phyloP scores from a whole-genome alignment of 2,888 invertebrate genomes.

The Macaria liturata region DNA sequence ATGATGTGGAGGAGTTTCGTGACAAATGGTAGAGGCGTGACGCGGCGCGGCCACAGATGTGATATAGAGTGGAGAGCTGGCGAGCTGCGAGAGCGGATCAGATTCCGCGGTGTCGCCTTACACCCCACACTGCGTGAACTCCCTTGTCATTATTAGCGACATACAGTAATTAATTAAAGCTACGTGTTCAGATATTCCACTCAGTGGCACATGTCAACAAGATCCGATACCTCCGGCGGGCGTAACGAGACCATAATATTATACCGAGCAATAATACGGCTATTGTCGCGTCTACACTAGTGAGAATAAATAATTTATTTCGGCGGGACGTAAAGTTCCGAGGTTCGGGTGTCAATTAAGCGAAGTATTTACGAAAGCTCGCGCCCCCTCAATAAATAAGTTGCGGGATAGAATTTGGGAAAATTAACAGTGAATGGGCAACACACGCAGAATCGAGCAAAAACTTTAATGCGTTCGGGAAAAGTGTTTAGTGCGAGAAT shows the following conservation, averaged over 20 bases:
- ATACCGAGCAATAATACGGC: conserved; percentile 47
- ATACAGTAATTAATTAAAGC: conserved; percentile 65
- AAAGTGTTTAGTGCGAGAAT: conserved; percentile 67
- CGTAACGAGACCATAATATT: conserved; percentile 52
- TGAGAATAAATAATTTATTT: conserved; percentile 63
- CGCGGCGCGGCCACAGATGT: conserved; percentile 36
- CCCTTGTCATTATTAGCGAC: conserved; percentile 67
- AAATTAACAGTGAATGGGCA: conserved; percentile 71
- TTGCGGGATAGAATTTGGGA: conserved; percentile 67
- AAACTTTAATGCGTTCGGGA: conserved; percentile 72
- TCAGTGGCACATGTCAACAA: conserved; percentile 63
- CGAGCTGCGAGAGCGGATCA: conserved; percentile 32
- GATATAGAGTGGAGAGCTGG: conserved; percentile 2
- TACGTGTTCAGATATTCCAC: conserved; percentile 58
- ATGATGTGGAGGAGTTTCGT: conserved; percentile 46
- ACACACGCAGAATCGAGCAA: conserved; percentile 49
- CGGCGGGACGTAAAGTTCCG: conserved; percentile 50
- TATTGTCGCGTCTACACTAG: conserved; percentile 52
- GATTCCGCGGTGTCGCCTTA: conserved; percentile 54
- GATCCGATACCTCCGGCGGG: conserved; percentile 49
- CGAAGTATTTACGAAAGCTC: conserved; percentile 61
- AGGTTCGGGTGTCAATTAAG: conserved; percentile 65
- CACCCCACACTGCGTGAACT: conserved; percentile 44
- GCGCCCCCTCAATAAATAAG: conserved; percentile 64
- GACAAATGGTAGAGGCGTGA: conserved; percentile 65